phyloP scores from a whole-genome alignment of 2,888 invertebrate genomes.

The Andricus curvator region DNA sequence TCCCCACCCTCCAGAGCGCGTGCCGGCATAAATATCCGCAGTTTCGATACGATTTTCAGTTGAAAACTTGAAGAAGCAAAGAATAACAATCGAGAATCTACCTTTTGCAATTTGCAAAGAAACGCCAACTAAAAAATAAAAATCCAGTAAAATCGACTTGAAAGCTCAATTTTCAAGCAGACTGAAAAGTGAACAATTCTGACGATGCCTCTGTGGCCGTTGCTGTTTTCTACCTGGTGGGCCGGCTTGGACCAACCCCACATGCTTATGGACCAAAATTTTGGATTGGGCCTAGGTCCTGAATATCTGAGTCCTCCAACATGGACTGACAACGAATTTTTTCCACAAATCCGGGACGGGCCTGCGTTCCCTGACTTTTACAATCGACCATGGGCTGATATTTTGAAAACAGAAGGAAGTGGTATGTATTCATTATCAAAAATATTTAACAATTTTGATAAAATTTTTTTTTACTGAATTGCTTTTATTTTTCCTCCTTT shows the following conservation, averaged over 20 bases:
- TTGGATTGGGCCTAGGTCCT: conserved; percentile 85
- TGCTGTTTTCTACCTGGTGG: conserved; percentile 65
- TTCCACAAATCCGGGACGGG: conserved; percentile 78
- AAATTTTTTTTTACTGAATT: too few species aligned
- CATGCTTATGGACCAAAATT: conserved; percentile 87
- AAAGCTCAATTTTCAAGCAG: not conserved
- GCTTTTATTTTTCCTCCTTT: too few species aligned
- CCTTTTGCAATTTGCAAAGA: not conserved
- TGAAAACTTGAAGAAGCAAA: not conserved
- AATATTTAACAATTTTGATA: not conserved
- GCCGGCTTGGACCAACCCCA: conserved; percentile 54
- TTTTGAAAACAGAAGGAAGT: conserved; percentile 74
- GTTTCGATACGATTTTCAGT: not conserved
- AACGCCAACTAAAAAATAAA: not conserved
- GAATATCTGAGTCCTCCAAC: conserved; percentile 82
- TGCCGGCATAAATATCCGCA: not conserved
- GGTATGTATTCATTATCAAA: not conserved
- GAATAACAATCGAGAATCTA: not conserved
- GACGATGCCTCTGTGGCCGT: conserved; percentile 58
- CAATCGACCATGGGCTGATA: not conserved
- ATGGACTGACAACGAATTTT: conserved; percentile 81
- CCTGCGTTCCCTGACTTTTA: conserved; percentile 74
- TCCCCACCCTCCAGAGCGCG: not conserved
- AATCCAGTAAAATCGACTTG: not conserved
- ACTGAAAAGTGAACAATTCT: not conserved